Conservation (phyloP, 2,113 vertebrate species). For the Hemichromis elongatus region DNA sequence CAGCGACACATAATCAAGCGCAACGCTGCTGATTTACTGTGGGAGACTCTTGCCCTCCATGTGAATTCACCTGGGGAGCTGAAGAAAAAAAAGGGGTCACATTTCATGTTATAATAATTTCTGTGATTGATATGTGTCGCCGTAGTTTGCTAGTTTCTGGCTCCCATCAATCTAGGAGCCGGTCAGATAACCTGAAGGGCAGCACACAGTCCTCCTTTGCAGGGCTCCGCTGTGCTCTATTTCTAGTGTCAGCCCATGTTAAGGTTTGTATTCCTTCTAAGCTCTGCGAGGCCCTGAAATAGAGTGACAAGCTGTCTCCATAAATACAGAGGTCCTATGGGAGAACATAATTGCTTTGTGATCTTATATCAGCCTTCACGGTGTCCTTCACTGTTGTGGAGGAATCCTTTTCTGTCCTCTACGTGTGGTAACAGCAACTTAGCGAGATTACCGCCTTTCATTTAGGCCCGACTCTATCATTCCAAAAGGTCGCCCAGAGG, state of each 20-base stretch:
- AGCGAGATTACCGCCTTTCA: background rate
- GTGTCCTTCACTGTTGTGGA: slow-evolving; percentile 35
- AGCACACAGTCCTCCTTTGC: slow-evolving; percentile 6
- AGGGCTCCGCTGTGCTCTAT: slow-evolving; percentile 42
- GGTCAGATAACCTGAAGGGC: slow-evolving; percentile 44
- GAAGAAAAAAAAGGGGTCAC: background rate
- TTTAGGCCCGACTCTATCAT: background rate
- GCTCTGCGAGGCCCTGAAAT: slow-evolving; percentile 60
- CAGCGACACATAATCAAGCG: background rate
- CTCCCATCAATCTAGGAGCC: too few species aligned
- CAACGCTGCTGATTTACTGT: background rate
- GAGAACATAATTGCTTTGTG: slow-evolving; percentile 61
- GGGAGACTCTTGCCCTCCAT: background rate
- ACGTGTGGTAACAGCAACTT: background rate
- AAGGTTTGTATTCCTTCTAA: slow-evolving; percentile 48
- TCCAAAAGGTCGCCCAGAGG: background rate
- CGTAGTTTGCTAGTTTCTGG: background rate
- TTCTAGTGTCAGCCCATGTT: slow-evolving; percentile 48
- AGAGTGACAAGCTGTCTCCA: slow-evolving; percentile 71
- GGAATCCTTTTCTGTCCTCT: background rate
- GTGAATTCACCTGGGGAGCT: background rate
- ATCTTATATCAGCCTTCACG: slow-evolving; percentile 18
- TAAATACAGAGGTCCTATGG: slow-evolving; percentile 64
- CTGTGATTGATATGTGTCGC: background rate
- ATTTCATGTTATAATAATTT: background rate